phyloP scores from a whole-genome alignment of 30 jellyfish, hydroid and myxozoan species.

The Mastigias papua region DNA sequence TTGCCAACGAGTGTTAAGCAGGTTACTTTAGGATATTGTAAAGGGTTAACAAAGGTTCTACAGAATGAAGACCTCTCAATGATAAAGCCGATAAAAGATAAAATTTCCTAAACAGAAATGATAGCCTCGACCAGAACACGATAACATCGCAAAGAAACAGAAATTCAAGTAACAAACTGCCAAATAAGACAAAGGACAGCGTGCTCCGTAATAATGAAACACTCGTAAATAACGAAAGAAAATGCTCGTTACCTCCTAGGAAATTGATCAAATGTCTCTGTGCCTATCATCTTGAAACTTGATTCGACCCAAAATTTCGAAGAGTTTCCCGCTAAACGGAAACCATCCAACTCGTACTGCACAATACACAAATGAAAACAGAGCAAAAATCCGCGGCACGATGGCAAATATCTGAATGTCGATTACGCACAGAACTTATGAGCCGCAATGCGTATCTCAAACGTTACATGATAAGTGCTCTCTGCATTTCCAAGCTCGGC shows the following conservation, averaged over 20 bases:
- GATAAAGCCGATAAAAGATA: too few relatives aligned
- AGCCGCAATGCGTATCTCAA: not conserved
- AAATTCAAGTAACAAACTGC: not conserved
- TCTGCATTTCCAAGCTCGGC: conserved; percentile 24
- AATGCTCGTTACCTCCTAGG: conserved; percentile 2
- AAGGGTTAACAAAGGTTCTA: too few relatives aligned
- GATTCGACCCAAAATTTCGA: not conserved
- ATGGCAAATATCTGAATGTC: not conserved
- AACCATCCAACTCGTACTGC: not conserved
- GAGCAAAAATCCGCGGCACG: not conserved
- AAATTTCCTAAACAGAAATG: too few relatives aligned
- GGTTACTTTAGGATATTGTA: too few relatives aligned
- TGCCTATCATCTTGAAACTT: not conserved
- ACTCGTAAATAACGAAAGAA: not conserved
- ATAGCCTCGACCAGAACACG: too few relatives aligned
- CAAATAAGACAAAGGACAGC: not conserved
- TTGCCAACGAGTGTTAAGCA: too few relatives aligned
- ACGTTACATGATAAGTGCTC: conserved; percentile 6
- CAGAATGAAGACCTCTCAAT: too few relatives aligned
- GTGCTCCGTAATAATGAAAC: not conserved
- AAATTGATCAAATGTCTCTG: not conserved
- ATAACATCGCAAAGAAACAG: too few relatives aligned
- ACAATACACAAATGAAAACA: not conserved
- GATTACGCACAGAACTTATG: not conserved
- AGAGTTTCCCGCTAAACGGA: not conserved